Evolutionary conservation across 1,140 invertebrate genomes (phyloP).

Genomic region (Spodoptera frugiperda): DNA sequence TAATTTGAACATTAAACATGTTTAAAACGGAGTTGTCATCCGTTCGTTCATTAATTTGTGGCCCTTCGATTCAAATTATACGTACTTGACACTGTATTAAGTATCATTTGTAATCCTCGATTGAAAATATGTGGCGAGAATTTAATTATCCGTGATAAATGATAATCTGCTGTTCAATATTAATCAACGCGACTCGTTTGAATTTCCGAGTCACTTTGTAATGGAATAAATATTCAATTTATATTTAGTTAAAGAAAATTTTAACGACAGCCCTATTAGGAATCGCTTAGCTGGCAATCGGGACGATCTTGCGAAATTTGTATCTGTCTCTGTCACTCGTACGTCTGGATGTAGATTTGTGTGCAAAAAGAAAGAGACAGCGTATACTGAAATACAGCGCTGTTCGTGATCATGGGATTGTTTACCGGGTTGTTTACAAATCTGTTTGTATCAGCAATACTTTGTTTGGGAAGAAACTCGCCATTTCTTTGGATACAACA

Average conservation of each 20-base stretch:
- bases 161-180: slow-evolving; percentile 2
- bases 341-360: slow-evolving; percentile 60
- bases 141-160: background rate
- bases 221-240: background rate
- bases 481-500: background rate
- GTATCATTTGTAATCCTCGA: background rate
- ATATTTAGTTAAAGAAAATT: background rate
- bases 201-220: background rate
- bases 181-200: background rate
- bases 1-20: slow-evolving; percentile 44
- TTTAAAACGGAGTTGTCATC: slow-evolving; percentile 34
- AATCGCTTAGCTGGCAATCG: slow-evolving; percentile 57
- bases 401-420: slow-evolving; percentile 18
- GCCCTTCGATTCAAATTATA: slow-evolving; percentile 24
- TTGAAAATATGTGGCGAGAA: background rate
- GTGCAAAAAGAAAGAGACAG: slow-evolving; percentile 52
- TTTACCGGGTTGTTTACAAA: slow-evolving; percentile 38
- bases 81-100: slow-evolving; percentile 7
- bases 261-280: slow-evolving; percentile 56
- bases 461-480: slow-evolving; percentile 4
- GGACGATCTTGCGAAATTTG: slow-evolving; percentile 61
- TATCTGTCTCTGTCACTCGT: slow-evolving; percentile 65
- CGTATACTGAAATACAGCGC: slow-evolving; percentile 27
- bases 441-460: slow-evolving; percentile 15
- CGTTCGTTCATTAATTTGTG: slow-evolving; percentile 24